phyloP scores from a whole-genome alignment of 2,797 vertebrate genomes.

The Lithobates pipiens region DNA sequence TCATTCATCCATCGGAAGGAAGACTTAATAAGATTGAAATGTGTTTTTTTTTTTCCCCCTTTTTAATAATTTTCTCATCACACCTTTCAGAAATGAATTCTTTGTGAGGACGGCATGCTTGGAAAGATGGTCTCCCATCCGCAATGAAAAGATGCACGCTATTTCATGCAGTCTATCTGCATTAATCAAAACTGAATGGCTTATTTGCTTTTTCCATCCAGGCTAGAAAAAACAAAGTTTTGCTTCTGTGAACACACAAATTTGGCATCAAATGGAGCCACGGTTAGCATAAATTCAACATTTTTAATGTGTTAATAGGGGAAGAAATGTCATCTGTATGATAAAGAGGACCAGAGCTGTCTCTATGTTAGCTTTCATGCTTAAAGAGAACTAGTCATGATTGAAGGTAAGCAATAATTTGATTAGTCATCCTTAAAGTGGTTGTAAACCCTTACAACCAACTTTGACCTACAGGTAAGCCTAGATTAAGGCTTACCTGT shows the following conservation, averaged over 20 bases:
- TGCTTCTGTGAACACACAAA: conserved; percentile 44
- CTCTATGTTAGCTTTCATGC: neutral
- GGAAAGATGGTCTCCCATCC: conserved; percentile 21
- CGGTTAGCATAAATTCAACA: conserved; percentile 40
- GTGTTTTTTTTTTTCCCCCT: conserved; percentile 25
- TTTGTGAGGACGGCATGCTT: conserved; percentile 47
- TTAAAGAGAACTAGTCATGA: no score
- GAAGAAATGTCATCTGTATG: conserved; percentile 18
- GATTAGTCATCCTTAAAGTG: no score
- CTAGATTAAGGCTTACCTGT: no score
- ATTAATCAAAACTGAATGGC: conserved; percentile 50
- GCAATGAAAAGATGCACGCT: conserved; percentile 44
- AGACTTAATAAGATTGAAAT: conserved; percentile 52
- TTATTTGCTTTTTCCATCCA: conserved; percentile 38
- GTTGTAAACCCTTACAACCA: no score
- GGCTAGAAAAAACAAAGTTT: conserved; percentile 37
- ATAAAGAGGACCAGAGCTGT: neutral
- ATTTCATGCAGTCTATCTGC: conserved; percentile 46
- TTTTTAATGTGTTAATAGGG: conserved; percentile 10
- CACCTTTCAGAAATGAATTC: conserved; percentile 57
- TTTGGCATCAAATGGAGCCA: conserved; percentile 38
- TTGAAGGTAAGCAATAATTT: no score
- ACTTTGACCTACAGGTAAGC: no score
- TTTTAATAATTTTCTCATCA: conserved; percentile 49
- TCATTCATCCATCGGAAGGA: conserved; percentile 46